Evolutionary conservation across 2,888 invertebrate genomes (phyloP), one percentile per base, ranked within the genome.

Genomic region (Pseudococcus longispinus): DNA sequence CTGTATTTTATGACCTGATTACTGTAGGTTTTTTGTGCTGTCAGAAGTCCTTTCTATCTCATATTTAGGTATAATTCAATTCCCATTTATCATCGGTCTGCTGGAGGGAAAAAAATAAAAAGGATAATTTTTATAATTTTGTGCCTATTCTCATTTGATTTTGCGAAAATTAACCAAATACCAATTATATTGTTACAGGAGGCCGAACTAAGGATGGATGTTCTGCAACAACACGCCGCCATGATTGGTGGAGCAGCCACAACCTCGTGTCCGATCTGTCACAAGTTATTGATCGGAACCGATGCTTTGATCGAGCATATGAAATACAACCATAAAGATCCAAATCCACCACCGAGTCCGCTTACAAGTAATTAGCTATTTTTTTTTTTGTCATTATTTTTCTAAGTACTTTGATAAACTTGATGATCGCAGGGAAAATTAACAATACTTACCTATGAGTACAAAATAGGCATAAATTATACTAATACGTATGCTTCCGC

Each of bases 221-320:
- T 96, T 93, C 95, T 96, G 94, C 96, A 97, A 95, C 97, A 97
- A 95, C 97, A 97, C 93, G 96, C 96, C 90, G 97, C 97, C 90
- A 94, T 97, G 91, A 95, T 96, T 93, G 94, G 95, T 91, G 97
- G 97, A 90, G 96, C 97, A 89, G 96, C 96, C 90, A 96, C 97
- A 89, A 96, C 96, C 88, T 95, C 96, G 89, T 97, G 97, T 92
- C 97, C 97, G 85, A 94, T 97, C 90, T 97, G 97, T 92, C 97
- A 97, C 93, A 97, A 97, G 92, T 94, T 97, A 91, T 96, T 97
- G 92, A 94, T 97, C 90, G 96, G 96, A 89, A 96, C 96, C 89
- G 97, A 97, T 92, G 96, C 96, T 87, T 94, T 97, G 88, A 96
- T 97, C 93, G 97, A 97, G 92, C 97, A 97, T 91, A 97, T 97